phyloP scores from a whole-genome alignment of 2,113 vertebrate species.

The Pycnonotus jocosus region DNA sequence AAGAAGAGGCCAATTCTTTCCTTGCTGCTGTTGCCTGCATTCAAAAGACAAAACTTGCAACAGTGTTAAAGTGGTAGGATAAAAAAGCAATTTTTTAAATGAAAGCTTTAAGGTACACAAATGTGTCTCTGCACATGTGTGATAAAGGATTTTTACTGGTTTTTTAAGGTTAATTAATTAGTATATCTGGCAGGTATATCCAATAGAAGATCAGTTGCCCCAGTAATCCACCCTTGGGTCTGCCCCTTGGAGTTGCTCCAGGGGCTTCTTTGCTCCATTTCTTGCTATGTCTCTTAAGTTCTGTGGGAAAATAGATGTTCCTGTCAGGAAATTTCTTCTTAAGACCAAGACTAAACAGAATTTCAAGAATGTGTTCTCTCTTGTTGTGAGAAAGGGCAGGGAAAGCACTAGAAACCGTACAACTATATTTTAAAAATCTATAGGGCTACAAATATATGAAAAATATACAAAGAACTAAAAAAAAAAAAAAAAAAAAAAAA shows the following conservation, averaged over 20 bases:
- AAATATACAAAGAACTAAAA: background rate
- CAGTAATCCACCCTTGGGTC: background rate
- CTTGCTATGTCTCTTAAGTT: background rate
- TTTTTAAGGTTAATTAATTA: background rate
- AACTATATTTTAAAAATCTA: background rate
- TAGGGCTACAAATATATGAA: background rate
- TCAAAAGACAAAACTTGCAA: background rate
- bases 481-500: fast-evolving
- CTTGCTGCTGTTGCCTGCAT: background rate
- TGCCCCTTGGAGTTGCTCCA: background rate
- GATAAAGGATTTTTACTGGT: background rate
- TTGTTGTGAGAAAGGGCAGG: background rate
- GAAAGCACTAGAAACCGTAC: background rate
- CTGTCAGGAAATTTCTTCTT: background rate
- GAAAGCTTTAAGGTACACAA: background rate
- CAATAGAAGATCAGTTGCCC: background rate
- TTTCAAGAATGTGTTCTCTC: background rate
- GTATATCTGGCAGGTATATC: background rate
- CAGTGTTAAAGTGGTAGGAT: background rate
- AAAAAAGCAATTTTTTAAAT: background rate
- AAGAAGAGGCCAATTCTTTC: background rate
- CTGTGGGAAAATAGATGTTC: background rate
- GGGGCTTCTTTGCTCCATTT: background rate
- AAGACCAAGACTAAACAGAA: background rate
- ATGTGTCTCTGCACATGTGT: fast-evolving